Evolutionary conservation across 2,888 invertebrate species (phyloP), one percentile per base, ranked within the genome.

Genomic region (Polia nebulosa): DNA sequence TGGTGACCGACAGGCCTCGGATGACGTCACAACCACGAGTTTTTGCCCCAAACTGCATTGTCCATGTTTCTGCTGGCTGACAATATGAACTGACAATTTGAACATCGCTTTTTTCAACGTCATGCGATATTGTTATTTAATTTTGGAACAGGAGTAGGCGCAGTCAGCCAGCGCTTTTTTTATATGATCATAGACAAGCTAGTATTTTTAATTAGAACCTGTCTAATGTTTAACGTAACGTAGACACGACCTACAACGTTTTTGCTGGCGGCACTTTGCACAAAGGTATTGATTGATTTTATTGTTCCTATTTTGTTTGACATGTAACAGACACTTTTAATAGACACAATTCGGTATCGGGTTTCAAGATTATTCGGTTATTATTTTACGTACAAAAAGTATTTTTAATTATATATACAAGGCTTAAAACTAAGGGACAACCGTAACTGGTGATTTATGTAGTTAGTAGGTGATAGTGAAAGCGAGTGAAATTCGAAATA

Each of bases 1-100:
- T 82, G 78, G 83, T 82, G 81, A 81, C 77, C 73, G 78, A 78
- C 81, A 78, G 78, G 53, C 75, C 55, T 36, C 36, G 59, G 49
- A 84, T 88, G 89, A 91, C 88, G 88, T 90, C 90, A 92, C 74
- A 72, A 72, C 75, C 76, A 79, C 72, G 80, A 76, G 78, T 85
- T 87, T 86, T 83, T 75, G 80, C 66, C 58, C 63, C 73, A 72
- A 73, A 77, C 70, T 74, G 78, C 76, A 83, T 81, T 82, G 81
- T 76, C 58, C 71, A 66, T 74, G 69, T 77, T 81, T 85, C 83
- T 74, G 65, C 59, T 59, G 62, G 57, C 66, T 73, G 67, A 61
- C 68, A 55, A 57, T 73, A 64, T 70, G 45, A 66, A 72, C 68
- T 69, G 66, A 57, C 55, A 72, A 72, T 75, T 72, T 58, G 55